Percentiles rank a stretch among this genome's conserved stretches.
Evolutionary conservation across 2,888 invertebrate species (phyloP).

Genomic region (Chaetogeoica ovagalla): DNA sequence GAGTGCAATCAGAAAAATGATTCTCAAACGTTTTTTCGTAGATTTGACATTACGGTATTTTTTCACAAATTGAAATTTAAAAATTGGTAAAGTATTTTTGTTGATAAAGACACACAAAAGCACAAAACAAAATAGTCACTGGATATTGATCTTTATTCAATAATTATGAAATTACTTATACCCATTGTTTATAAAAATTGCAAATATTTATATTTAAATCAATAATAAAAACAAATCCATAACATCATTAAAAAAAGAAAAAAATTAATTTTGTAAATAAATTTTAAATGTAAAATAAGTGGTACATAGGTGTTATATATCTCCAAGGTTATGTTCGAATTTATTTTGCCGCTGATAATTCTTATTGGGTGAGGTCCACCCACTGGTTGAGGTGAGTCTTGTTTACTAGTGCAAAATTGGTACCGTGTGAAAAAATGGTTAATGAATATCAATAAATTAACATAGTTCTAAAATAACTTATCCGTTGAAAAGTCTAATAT

Average conservation of each 20-base stretch:
- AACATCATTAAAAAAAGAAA: neutral
- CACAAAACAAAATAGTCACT: no score
- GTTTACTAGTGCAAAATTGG: constrained; percentile 26
- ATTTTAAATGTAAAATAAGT: constrained; percentile 26
- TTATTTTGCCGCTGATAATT: constrained; percentile 7
- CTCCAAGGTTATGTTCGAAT: constrained; percentile 28
- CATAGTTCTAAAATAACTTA: constrained; percentile 1
- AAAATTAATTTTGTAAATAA: neutral
- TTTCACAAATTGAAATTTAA: no score
- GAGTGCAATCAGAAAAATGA: no score
- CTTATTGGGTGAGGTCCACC: constrained; percentile 45
- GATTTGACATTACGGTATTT: no score
- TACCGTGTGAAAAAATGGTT: constrained; percentile 21
- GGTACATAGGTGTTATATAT: constrained; percentile 23
- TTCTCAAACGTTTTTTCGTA: no score
- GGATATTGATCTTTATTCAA: no score
- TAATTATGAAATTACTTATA: neutral
- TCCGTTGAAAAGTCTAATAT: neutral
- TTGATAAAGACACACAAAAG: no score
- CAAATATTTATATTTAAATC: no score
- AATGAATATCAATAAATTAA: constrained; percentile 31
- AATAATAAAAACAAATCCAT: neutral
- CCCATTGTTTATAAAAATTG: no score
- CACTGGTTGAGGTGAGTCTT: constrained; percentile 39
- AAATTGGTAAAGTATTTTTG: no score